phyloP scores from a whole-genome alignment of 30 jellyfish, hydroid and myxozoan species.

The Chironex yamaguchii region DNA sequence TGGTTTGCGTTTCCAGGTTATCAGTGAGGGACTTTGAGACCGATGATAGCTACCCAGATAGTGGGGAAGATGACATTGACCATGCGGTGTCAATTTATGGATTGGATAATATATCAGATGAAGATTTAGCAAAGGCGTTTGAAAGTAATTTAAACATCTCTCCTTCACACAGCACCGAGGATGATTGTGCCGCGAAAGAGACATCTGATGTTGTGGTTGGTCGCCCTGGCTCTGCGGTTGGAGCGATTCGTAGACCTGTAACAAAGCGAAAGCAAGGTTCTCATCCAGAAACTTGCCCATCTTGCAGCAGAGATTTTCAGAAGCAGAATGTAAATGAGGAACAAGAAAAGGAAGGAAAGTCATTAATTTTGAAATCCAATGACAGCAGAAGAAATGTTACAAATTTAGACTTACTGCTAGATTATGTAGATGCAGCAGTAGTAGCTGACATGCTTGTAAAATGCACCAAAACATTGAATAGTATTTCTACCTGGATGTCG shows the following conservation, averaged over 20 bases:
- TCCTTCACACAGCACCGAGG: not conserved
- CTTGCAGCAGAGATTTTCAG: not conserved
- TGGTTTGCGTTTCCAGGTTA: constrained; percentile 75
- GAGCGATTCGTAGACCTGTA: constrained; percentile 22
- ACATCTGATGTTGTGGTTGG: constrained; percentile 78
- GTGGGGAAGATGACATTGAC: not conserved
- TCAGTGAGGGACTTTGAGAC: constrained; percentile 72
- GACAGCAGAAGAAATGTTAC: too few species aligned
- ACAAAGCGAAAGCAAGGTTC: not conserved
- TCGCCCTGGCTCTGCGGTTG: constrained; percentile 74
- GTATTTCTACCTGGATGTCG: constrained; percentile 24
- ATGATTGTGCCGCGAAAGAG: too few species aligned
- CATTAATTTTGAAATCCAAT: not conserved
- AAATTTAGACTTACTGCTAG: constrained; percentile 61
- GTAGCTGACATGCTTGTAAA: constrained; percentile 74
- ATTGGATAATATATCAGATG: not conserved
- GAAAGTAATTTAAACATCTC: not conserved
- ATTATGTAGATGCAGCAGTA: constrained; percentile 73
- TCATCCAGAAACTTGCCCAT: not conserved
- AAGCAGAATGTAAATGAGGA: constrained; percentile 12
- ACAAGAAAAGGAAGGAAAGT: not conserved
- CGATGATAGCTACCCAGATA: constrained; percentile 16
- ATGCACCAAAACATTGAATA: constrained; percentile 36
- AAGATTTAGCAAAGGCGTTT: not conserved
- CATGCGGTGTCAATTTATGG: not conserved